Evolutionary conservation across 2,888 invertebrate genomes (phyloP), one percentile per base, ranked within the genome.

Genomic region (Drosophila nigricruria): DNA sequence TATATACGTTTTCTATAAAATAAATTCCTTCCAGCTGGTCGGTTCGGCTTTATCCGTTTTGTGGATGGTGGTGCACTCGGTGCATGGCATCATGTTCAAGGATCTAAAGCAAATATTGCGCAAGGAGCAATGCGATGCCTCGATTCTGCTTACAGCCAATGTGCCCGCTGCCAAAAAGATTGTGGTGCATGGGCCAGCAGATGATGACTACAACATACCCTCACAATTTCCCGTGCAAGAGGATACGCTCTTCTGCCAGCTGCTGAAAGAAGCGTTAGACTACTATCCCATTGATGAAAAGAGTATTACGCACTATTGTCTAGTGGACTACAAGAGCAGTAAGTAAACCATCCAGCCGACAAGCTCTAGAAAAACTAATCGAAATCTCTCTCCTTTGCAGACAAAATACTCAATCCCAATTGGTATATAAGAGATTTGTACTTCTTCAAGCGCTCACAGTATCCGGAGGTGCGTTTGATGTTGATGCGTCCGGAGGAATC

Each of bases 131-230:
- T 99, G 99, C 91, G 99, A 99, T 93, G 98, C 99, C 0, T 98
- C 98, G 0, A 97, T 99, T 88, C 94, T 99, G 74, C 94, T 99
- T 1, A 99, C 99, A 0, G 99, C 99, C 5, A 99, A 99, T 93
- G 99, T 99, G 18, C 99, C 99, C 0, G 98, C 99, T 1, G 99
- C 99, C 0, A 99, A 99, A 93, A 99, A 99, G 93, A 98, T 99
- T 77, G 96, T 99, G 65, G 98, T 99, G 2, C 98, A 99, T 92
- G 99, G 98, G 1, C 97, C 97, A 0, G 88, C 89, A 5, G 86
- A 96, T 73, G 97, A 98, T 85, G 96, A 97, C 80, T 97, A 97
- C 56, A 98, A 97, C 65, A 99, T 99, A 90, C 99, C 99, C 0
- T 98, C 99, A 0, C 99, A 99, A 92, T 99, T 99, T 93, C 98